Evolutionary conservation across 2,888 invertebrate species (phyloP).

Genomic region (Tenthredo distinguenda): DNA sequence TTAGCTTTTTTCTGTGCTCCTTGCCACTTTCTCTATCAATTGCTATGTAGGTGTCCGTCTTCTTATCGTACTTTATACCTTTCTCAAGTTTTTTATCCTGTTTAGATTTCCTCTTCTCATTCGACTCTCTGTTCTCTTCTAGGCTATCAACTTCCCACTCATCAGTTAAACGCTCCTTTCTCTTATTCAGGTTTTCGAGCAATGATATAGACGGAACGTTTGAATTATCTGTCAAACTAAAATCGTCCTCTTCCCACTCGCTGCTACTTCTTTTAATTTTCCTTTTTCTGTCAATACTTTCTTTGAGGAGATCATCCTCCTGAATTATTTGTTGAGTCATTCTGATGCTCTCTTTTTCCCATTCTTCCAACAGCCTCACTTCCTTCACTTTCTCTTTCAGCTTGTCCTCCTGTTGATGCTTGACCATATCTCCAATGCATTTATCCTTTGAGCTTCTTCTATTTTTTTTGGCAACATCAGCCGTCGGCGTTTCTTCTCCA

Average conservation of each 20-base stretch:
- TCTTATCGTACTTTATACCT: constrained; percentile 71
- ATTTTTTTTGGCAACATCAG: neutral
- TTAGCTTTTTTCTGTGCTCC: constrained; percentile 65
- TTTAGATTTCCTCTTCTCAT: constrained; percentile 53
- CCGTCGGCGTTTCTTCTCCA: neutral
- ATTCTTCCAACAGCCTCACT: constrained; percentile 62
- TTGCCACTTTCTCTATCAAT: constrained; percentile 65
- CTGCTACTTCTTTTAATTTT: constrained; percentile 55
- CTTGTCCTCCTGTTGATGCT: constrained; percentile 16
- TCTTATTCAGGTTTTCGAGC: constrained; percentile 68
- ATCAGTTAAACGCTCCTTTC: constrained; percentile 67
- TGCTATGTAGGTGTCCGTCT: constrained; percentile 73
- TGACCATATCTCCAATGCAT: neutral
- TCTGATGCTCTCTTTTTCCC: constrained; percentile 63
- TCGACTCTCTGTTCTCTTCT: constrained; percentile 63
- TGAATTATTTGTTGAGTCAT: constrained; percentile 59
- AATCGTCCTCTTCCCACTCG: constrained; percentile 69
- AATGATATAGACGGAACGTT: constrained; percentile 73
- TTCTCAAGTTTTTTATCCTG: constrained; percentile 68
- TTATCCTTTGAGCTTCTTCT: constrained; percentile 15
- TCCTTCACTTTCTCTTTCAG: constrained; percentile 53
- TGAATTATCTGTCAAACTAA: constrained; percentile 67
- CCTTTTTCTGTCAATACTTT: constrained; percentile 58
- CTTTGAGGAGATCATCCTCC: constrained; percentile 55
- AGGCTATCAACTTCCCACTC: constrained; percentile 76